A percentile compares a stretch with the other conserved stretches of the same genome.
These are phyloP conservation scores for Siniperca knerii DNA, from an alignment of 2,113 vertebrate genomes.

Conservation along the genomic window DNA sequence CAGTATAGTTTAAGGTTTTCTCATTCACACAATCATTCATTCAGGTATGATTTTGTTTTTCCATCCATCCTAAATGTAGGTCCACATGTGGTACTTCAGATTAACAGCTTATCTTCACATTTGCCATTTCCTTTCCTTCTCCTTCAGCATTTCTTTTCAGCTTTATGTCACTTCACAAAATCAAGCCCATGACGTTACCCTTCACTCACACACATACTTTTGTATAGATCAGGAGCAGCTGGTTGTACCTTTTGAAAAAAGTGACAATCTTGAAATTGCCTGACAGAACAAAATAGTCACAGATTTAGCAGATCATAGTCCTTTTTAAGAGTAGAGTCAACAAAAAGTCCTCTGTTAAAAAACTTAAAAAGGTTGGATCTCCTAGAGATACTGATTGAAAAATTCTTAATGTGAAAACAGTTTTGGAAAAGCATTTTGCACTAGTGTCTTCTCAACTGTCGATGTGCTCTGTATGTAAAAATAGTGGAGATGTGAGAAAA, in stretches of 20 bases:
- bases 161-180: not conserved
- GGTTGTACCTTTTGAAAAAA: not conserved
- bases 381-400: not conserved
- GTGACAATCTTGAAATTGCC: not conserved
- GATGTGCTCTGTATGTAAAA: conserved; percentile 15
- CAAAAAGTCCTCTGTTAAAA: conserved; percentile 11
- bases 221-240: conserved; percentile 2
- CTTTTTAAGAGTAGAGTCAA: not conserved
- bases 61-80: conserved; percentile 40
- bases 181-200: conserved; percentile 24
- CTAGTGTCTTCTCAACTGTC: not conserved
- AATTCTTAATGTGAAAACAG: not conserved
- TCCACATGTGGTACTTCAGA: conserved; percentile 45
- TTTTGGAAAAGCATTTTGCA: conserved; percentile 2
- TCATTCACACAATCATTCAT: conserved; percentile 37
- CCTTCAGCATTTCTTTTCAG: conserved; percentile 7
- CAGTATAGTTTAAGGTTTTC: conserved; percentile 46
- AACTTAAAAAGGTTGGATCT: conserved; percentile 10
- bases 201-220: not conserved
- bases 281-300: not conserved
- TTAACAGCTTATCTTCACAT: not conserved
- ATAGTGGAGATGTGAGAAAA: not conserved
- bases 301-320: not conserved
- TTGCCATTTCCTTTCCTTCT: not conserved
- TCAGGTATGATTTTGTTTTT: not conserved